Evolutionary conservation across 2,797 vertebrate species (phyloP).

Genomic region (Ispidina picta): DNA sequence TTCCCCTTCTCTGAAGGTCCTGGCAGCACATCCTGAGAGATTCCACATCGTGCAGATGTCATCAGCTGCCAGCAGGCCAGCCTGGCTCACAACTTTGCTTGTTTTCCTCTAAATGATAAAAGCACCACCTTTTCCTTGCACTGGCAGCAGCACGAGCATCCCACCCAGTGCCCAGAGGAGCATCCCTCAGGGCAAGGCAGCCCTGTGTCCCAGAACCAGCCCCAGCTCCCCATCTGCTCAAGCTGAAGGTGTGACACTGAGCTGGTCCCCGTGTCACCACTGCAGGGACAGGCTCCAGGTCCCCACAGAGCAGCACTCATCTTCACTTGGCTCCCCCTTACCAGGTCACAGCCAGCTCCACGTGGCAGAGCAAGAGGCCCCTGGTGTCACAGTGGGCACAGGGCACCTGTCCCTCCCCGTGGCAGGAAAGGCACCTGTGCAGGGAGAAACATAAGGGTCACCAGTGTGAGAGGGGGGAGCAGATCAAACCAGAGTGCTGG

Average conservation of each 20-base stretch:
- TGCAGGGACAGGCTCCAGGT: background rate
- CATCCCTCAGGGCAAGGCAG: background rate
- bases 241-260: too few species aligned
- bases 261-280: background rate
- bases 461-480: background rate
- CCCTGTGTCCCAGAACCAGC: background rate
- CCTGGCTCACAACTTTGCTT: background rate
- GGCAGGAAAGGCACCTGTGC: background rate
- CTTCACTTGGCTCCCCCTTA: background rate
- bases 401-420: background rate
- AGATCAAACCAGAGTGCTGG: background rate
- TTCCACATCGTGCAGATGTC: background rate
- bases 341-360: background rate
- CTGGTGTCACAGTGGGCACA: accelerated
- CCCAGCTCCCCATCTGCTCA: background rate
- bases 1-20: background rate
- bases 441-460: background rate
- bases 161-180: background rate
- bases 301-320: accelerated
- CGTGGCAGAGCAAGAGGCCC: background rate
- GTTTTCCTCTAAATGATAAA: background rate
- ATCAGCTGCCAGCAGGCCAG: background rate
- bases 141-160: background rate
- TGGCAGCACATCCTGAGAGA: too few species aligned
- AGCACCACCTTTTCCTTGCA: background rate